Evolutionary conservation across 1,140 invertebrate genomes (phyloP), one percentile per base, ranked within the genome.

Genomic region (Muscidifurax raptorellus): DNA sequence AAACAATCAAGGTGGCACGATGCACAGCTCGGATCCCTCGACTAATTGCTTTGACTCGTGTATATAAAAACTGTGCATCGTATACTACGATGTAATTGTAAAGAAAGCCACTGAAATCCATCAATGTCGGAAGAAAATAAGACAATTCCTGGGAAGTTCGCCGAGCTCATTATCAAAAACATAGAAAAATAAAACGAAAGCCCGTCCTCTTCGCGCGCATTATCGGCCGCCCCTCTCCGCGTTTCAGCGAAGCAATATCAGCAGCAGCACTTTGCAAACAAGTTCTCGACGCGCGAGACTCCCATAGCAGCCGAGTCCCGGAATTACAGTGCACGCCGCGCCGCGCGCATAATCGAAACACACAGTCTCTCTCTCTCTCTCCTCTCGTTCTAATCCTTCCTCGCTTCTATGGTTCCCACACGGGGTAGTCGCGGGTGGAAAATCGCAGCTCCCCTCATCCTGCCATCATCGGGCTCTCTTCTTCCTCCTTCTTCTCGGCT

Each of bases 331-430:
- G 52, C 52, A n/a, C n/a, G 72, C n/a, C 71, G 36, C 44, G 47
- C 36, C 52, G 76, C 22, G 22, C 52, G 40, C 79, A 52, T 81
- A 81, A 81, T 81, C 79, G 44, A 72, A 81, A 40, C n/a, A 25
- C 76, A 52, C 18, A 69, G 22, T 25, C 52, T 59, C 52, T 22
- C 44, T 47, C 44, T 52, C 47, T 52, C 47, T 18, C 47, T 82
- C 40, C 32, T 84, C 52, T 84, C 74, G 25, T 80, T 86, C 59
- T 44, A 44, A 69, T 67, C 74, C 78, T 80, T 30, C 32, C 36
- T 3, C 47, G 52, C 40, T 32, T 12, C 27, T 44, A 80, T 18
- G 67, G 67, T 87, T 86, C 81, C 86, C 86, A 87, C 67, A 59
- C 79, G 66, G 40, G 64, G 67, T 84, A 80, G 72, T 59, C 59